These are phyloP conservation scores for Python bivittatus DNA, from an alignment of 2,113 vertebrate genomes.

Conservation along the genomic window DNA sequence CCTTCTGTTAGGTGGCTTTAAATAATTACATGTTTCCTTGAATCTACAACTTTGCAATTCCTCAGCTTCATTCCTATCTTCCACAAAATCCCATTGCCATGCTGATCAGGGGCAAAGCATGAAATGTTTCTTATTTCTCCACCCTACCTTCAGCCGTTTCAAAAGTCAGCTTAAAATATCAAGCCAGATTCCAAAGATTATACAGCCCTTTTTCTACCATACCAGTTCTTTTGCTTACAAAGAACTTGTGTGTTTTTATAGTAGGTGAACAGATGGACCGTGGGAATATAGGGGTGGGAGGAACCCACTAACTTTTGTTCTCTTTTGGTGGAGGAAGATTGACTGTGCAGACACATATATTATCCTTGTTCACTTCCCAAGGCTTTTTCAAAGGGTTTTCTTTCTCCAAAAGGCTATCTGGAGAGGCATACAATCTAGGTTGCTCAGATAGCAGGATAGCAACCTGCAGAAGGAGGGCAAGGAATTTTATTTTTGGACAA, in stretches of 20 bases:
- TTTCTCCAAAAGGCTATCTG: background rate
- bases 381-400: background rate
- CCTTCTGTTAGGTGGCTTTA: background rate
- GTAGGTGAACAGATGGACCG: background rate
- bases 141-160: background rate
- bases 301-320: background rate
- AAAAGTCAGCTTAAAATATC: background rate
- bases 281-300: background rate
- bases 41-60: background rate
- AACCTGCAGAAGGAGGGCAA: background rate
- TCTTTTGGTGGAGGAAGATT: background rate
- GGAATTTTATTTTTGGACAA: background rate
- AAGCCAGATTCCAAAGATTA: background rate
- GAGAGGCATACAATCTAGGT: background rate
- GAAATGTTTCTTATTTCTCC: background rate
- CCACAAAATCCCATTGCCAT: background rate
- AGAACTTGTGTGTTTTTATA: background rate
- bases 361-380: background rate
- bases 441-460: background rate
- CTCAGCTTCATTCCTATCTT: background rate
- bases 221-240: background rate
- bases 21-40: background rate
- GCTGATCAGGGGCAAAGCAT: background rate
- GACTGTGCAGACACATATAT: background rate
- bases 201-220: background rate